These are phyloP conservation scores for Alligator sinensis DNA, from an alignment of 2,113 vertebrate species.

Conservation along the genomic window DNA sequence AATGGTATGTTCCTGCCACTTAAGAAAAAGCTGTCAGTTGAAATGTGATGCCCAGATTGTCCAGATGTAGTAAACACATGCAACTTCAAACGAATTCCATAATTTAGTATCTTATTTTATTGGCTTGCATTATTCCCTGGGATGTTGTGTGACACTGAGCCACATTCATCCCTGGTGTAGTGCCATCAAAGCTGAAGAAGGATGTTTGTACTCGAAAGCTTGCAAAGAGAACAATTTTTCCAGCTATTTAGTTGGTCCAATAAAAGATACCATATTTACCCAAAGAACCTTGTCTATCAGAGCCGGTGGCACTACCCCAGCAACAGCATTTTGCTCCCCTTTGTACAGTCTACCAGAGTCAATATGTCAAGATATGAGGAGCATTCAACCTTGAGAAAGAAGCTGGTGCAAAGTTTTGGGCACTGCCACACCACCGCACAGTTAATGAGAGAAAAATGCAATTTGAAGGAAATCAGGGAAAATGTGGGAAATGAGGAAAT, in stretches of 20 bases:
- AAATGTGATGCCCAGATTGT: not conserved
- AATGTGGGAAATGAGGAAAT: not conserved
- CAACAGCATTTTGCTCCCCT: not conserved
- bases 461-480: not conserved
- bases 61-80: not conserved
- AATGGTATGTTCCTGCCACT: not conserved
- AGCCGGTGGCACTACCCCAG: not conserved
- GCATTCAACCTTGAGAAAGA: not conserved
- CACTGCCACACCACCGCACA: not conserved
- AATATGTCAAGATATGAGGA: not conserved
- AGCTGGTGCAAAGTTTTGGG: not conserved
- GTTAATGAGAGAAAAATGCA: fast-evolving
- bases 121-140: not conserved
- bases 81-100: not conserved
- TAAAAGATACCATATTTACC: no score
- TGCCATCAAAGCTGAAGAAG: no score
- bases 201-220: no score
- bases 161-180: not conserved
- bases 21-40: not conserved
- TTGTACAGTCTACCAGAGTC: not conserved
- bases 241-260: no score
- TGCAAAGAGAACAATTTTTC: no score
- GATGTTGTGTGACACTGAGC: not conserved
- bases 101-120: not conserved
- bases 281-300: not conserved